Conservation (phyloP, 2,888 invertebrate genomes). For the Drosophila phalerata region DNA sequence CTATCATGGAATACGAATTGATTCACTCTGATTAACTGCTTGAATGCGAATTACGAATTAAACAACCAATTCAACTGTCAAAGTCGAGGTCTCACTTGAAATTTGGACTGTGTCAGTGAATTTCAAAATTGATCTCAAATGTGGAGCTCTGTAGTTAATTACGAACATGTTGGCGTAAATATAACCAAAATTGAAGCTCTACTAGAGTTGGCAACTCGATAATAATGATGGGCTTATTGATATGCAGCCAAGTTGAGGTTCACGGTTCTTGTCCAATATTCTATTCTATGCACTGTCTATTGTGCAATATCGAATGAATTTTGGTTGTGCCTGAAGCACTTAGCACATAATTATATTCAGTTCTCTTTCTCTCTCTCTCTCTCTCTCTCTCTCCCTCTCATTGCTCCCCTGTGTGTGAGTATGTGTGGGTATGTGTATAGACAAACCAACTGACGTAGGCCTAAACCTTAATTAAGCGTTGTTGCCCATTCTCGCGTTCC, state of each 20-base stretch:
- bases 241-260: constrained; percentile 39
- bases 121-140: constrained; percentile 17
- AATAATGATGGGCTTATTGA: constrained; percentile 55
- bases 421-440: constrained; percentile 18
- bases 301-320: constrained; percentile 61
- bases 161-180: constrained; percentile 23
- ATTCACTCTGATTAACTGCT: no score
- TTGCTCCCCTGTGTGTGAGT: constrained; percentile 8
- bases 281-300: constrained; percentile 37
- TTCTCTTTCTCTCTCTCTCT: constrained; percentile 19
- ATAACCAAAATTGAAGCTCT: constrained; percentile 28
- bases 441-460: constrained; percentile 34
- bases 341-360: constrained; percentile 76
- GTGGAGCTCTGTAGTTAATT: constrained; percentile 26
- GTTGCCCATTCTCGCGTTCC: constrained; percentile 26
- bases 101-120: neutral
- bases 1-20: no score
- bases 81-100: neutral
- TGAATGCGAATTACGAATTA: neutral
- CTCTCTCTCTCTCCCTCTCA: constrained; percentile 8
- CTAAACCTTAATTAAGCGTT: constrained; percentile 71
- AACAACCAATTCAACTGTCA: neutral
- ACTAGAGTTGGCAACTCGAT: constrained; percentile 29
- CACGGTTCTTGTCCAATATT: constrained; percentile 14
- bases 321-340: constrained; percentile 59